These are phyloP conservation scores for Rousettus leschenaultii DNA, from an alignment of 2,113 vertebrate genomes.

Conservation along the genomic window DNA sequence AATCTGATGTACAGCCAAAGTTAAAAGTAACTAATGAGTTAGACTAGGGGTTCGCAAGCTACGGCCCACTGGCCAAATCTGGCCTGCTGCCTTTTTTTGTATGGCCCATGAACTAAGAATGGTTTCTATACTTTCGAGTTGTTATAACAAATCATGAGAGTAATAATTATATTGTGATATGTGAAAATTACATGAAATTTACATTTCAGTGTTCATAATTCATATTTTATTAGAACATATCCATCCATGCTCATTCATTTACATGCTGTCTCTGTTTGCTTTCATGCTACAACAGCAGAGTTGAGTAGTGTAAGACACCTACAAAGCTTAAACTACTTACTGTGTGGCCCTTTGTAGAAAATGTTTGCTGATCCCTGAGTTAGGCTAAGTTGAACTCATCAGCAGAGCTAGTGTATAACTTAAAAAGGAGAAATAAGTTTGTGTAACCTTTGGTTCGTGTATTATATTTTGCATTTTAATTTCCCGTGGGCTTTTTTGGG, in stretches of 20 bases:
- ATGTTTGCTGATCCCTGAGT: not conserved
- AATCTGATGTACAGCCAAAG: not conserved
- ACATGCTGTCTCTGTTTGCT: not conserved
- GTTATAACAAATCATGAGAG: not conserved
- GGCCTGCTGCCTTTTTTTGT: not conserved
- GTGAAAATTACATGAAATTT: not conserved
- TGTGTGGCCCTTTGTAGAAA: not conserved
- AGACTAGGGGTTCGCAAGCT: not conserved
- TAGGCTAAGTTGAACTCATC: not conserved
- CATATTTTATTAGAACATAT: not conserved
- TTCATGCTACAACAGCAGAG: fast-evolving
- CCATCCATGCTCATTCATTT: not conserved
- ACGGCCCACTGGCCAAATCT: not conserved
- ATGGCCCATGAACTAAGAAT: not conserved
- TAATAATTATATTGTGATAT: not conserved
- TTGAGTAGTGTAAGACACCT: not conserved
- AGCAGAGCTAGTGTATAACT: not conserved
- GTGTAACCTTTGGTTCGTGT: not conserved
- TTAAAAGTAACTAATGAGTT: not conserved
- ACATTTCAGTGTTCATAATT: not conserved
- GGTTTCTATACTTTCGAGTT: not conserved
- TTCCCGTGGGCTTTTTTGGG: not conserved
- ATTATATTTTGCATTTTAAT: conserved; percentile 12
- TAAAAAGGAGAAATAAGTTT: not conserved
- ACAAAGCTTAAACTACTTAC: not conserved